phyloP scores from a whole-genome alignment of 2,113 vertebrate genomes.

The Manacus vitellinus region DNA sequence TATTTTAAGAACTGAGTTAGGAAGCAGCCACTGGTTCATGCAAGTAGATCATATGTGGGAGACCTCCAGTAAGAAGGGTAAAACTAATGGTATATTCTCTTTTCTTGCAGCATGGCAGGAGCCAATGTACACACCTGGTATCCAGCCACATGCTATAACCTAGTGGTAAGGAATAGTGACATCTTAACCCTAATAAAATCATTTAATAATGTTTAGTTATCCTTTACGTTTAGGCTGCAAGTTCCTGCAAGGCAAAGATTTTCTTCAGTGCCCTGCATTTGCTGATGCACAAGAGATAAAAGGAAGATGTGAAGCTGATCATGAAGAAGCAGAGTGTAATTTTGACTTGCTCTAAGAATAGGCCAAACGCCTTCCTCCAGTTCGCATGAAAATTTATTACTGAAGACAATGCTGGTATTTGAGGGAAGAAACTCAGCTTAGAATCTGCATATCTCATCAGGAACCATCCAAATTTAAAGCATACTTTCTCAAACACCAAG shows the following conservation, averaged over 20 bases:
- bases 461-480: not conserved
- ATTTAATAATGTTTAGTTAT: not conserved
- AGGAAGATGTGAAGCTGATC: not conserved
- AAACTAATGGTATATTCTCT: not conserved
- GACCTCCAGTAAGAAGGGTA: not conserved
- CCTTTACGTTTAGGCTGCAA: not conserved
- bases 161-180: not conserved
- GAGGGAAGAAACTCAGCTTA: not conserved
- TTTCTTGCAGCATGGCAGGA: not conserved
- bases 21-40: not conserved
- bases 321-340: not conserved
- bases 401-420: not conserved
- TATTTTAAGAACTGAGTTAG: not conserved
- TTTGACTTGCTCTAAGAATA: slow-evolving; percentile 38
- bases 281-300: not conserved
- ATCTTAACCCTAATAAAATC: not conserved
- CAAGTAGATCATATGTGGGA: not conserved
- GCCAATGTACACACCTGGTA: not conserved
- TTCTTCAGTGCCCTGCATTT: not conserved
- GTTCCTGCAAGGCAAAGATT: not conserved
- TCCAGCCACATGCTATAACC: not conserved
- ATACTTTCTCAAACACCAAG: not conserved
- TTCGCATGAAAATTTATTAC: slow-evolving; percentile 14
- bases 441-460: not conserved
- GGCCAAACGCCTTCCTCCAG: slow-evolving; percentile 35